Evolutionary conservation across 2,797 vertebrate species (phyloP).

Genomic region (Micropoecilia bifurca): DNA sequence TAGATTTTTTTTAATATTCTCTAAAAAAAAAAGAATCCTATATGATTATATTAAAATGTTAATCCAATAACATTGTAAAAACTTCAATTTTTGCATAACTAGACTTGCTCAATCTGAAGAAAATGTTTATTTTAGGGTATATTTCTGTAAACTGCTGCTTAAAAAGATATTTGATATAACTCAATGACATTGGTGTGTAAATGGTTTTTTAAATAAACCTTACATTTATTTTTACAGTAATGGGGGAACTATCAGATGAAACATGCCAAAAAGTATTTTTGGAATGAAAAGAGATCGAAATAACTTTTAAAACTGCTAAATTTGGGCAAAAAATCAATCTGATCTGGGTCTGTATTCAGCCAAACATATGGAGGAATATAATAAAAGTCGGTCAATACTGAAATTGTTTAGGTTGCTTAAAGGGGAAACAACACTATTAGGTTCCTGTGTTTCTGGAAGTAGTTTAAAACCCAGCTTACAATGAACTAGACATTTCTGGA

Average conservation of each 20-base stretch:
- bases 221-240: background rate
- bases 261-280: background rate
- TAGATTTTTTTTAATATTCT: background rate
- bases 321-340: background rate
- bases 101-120: background rate
- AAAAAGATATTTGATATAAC: background rate
- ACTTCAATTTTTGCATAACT: background rate
- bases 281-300: background rate
- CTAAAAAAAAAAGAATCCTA: background rate
- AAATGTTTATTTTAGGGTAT: background rate
- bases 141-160: background rate
- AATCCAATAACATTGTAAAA: background rate
- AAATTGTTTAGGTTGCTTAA: background rate
- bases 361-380: background rate
- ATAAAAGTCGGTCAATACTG: background rate
- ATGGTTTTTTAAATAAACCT: background rate
- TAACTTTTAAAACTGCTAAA: background rate
- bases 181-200: background rate
- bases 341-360: background rate
- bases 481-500: background rate
- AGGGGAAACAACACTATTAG: background rate
- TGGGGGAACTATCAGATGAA: background rate
- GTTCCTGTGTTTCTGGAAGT: background rate
- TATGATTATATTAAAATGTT: background rate
- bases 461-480: background rate